phyloP scores from a whole-genome alignment of 2,888 invertebrate genomes.

The Hypolimnas misippus region DNA sequence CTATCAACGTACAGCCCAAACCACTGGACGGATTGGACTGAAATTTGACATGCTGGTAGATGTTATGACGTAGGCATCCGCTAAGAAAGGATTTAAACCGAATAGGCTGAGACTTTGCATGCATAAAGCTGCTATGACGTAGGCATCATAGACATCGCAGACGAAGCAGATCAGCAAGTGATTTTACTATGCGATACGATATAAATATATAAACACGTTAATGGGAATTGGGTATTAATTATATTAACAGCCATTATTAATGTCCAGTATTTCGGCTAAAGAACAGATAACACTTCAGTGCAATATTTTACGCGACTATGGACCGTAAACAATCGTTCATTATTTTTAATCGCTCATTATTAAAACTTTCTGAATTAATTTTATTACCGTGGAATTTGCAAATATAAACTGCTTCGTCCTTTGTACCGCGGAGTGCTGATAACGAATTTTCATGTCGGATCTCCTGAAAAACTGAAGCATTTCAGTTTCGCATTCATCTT shows the following conservation, averaged over 20 bases:
- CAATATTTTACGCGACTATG: neutral
- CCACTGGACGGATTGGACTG: no score
- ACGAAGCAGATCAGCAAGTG: no score
- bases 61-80: no score
- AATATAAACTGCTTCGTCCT: neutral
- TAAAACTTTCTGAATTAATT: neutral
- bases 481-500: conserved; percentile 1
- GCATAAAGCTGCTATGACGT: no score
- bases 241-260: neutral
- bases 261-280: neutral
- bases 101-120: no score
- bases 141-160: no score
- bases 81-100: no score
- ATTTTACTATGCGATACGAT: no score
- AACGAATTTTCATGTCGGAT: neutral
- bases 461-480: neutral
- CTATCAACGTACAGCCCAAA: no score
- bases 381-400: neutral
- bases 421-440: neutral
- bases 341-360: neutral
- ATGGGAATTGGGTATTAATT: no score
- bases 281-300: neutral
- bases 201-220: no score
- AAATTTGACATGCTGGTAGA: no score
- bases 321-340: neutral